Evolutionary conservation across 1,140 invertebrate genomes (phyloP).

Genomic region (Papilio aristodemus): DNA sequence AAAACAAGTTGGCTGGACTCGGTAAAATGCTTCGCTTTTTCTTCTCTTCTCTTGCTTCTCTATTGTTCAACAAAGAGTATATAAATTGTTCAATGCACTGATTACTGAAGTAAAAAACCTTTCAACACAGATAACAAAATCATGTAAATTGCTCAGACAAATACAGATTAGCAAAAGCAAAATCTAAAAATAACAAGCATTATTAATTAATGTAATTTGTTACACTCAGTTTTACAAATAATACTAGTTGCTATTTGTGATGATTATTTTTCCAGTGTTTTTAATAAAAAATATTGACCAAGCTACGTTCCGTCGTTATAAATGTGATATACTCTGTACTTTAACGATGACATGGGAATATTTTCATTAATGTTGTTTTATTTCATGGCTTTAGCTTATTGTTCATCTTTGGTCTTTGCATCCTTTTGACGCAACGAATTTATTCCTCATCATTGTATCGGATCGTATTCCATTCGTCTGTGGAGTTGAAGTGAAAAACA

Average conservation of each 20-base stretch:
- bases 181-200: no score
- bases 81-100: not conserved
- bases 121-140: not conserved
- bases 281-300: no score
- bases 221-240: no score
- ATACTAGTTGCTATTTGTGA: no score
- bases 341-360: constrained; percentile 10
- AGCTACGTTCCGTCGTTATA: no score
- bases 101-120: not conserved
- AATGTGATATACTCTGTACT: not conserved
- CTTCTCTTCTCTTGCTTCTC: constrained; percentile 1
- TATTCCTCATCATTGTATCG: not conserved
- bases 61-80: constrained; percentile 9
- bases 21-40: constrained; percentile 12
- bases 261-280: no score
- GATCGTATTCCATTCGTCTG: not conserved
- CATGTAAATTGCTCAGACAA: not conserved
- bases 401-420: not conserved
- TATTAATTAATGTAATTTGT: no score
- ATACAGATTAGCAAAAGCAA: no score
- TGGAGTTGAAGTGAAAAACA: not conserved
- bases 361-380: not conserved
- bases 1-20: constrained; percentile 20
- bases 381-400: no score
- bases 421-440: not conserved